Evolutionary conservation across 2,797 vertebrate genomes (phyloP).

Genomic region (Pyrocephalus nanus): DNA sequence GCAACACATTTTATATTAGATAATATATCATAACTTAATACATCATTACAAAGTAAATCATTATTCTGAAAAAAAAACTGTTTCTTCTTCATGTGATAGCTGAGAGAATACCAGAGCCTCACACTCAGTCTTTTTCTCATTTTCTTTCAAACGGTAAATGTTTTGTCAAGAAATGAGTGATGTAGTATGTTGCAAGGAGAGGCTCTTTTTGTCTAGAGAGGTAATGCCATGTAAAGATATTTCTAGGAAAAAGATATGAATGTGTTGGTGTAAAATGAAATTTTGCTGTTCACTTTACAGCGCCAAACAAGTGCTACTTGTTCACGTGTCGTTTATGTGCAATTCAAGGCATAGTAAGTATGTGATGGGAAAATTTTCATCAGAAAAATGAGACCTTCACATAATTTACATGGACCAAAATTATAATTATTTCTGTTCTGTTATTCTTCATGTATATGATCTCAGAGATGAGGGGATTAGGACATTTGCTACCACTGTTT

Average conservation of each 20-base stretch:
- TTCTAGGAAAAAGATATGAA: background rate
- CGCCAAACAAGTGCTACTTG: background rate
- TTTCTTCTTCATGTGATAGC: background rate
- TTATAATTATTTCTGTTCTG: background rate
- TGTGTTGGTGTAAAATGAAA: background rate
- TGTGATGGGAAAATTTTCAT: background rate
- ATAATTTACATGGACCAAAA: background rate
- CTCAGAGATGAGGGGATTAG: background rate
- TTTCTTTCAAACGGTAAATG: background rate
- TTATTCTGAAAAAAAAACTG: background rate
- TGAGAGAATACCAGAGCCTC: background rate
- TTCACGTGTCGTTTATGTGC: fast-evolving
- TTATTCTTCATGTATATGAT: background rate
- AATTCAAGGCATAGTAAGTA: background rate
- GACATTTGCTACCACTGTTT: background rate
- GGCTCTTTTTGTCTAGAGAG: background rate
- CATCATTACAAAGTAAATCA: background rate
- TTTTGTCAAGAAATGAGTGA: background rate
- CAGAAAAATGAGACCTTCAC: background rate
- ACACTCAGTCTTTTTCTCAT: background rate
- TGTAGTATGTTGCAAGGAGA: background rate
- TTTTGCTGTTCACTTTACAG: background rate
- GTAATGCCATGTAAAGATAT: background rate
- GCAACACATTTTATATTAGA: background rate
- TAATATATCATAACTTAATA: background rate